Evolutionary conservation across 1,140 invertebrate species (phyloP).

Genomic region (Araneus ventricosus): DNA sequence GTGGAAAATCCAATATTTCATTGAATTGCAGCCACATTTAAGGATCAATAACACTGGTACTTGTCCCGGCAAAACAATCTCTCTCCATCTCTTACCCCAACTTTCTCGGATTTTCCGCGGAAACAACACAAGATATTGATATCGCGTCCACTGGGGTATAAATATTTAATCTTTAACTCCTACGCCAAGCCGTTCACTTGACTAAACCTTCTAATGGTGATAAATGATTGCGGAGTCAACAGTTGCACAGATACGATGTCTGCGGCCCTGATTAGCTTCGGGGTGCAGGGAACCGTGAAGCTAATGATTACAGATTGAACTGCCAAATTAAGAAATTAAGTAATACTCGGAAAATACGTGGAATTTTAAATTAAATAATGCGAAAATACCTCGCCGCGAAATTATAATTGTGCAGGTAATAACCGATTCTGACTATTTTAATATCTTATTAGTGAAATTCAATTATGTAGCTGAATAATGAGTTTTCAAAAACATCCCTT

Average conservation of each 20-base stretch:
- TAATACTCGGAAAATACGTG: not conserved
- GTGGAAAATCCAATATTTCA: not conserved
- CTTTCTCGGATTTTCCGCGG: not conserved
- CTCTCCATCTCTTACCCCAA: not conserved
- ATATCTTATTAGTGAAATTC: no score
- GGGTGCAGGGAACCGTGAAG: not conserved
- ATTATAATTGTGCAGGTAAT: no score
- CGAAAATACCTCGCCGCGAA: no score
- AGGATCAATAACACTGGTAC: not conserved
- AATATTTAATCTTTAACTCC: not conserved
- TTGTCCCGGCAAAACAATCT: not conserved
- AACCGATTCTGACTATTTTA: no score
- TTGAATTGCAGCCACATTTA: not conserved
- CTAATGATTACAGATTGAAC: not conserved
- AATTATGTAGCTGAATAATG: no score
- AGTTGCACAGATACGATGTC: not conserved
- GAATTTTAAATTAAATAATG: not conserved
- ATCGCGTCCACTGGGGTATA: not conserved
- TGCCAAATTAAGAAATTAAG: not conserved
- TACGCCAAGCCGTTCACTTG: not conserved
- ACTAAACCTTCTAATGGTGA: not conserved
- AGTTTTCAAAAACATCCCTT: no score
- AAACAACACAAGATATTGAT: not conserved
- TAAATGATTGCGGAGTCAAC: not conserved
- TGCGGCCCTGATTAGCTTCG: not conserved